phyloP scores from a whole-genome alignment of 2,113 vertebrate species.

The Mesembrinibis cayennensis region DNA sequence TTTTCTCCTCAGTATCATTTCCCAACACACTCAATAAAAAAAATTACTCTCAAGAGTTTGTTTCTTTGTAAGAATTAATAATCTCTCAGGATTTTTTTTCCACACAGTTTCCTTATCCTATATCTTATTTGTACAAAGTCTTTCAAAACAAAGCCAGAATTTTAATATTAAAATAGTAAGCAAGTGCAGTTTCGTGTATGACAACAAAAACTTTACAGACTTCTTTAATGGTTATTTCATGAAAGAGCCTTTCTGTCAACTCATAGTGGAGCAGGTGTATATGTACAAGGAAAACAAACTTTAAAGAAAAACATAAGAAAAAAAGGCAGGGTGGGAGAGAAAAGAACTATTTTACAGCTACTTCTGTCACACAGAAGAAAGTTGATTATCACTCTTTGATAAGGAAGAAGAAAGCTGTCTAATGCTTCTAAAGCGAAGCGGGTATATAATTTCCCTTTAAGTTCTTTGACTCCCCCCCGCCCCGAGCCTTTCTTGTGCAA shows the following conservation, averaged over 20 bases:
- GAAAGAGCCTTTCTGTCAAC: neutral
- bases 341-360: constrained; percentile 45
- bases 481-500: neutral
- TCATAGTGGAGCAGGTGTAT: neutral
- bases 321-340: constrained; percentile 10
- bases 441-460: neutral
- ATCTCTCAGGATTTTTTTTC: neutral
- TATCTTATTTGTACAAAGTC: neutral
- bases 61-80: neutral
- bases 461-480: neutral
- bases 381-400: constrained; percentile 62
- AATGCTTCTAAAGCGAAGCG: constrained; percentile 32
- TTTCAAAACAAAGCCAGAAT: neutral
- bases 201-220: neutral
- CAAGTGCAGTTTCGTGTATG: neutral
- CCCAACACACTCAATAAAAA: neutral
- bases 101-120: neutral
- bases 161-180: neutral
- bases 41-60: neutral
- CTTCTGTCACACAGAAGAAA: constrained; percentile 53
- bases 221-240: constrained; percentile 18
- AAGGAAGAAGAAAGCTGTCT: constrained; percentile 57
- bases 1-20: neutral
- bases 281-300: constrained; percentile 18
- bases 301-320: constrained; percentile 37